Base-by-base conservation (phyloP, 2,888 invertebrate species). In the Argyresthia goedartella region DNA sequence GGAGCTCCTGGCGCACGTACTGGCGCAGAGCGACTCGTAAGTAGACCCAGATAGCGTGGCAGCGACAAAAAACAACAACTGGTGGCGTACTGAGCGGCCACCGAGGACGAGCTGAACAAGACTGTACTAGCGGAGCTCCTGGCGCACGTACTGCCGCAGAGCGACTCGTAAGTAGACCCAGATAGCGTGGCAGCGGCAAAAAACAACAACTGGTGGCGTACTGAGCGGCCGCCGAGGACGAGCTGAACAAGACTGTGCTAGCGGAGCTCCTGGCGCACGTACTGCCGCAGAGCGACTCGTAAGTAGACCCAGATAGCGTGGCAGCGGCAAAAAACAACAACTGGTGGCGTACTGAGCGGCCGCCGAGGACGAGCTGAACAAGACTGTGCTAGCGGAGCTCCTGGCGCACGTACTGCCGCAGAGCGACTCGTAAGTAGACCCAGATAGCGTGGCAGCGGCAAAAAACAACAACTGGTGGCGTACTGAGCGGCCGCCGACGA, bases 301-400 rank as follows among this genome's bases (percentile, higher is more conserved):
- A n/a, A n/a, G n/a, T n/a, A n/a, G n/a, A n/a, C n/a, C n/a, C n/a
- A n/a, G n/a, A n/a, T n/a, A n/a, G n/a, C n/a, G n/a, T n/a, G n/a
- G n/a, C n/a, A n/a, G n/a, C n/a, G n/a, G n/a, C n/a, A n/a, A n/a
- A n/a, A n/a, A n/a, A n/a, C n/a, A n/a, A n/a, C 92, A 93, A 68
- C 76, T 95, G 63, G 89, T 92, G 47, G 91, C 91, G 66, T 94
- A 93, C 73, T 92, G 93, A 66, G 89, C 89, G 7, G 85, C 90
- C 59, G 94, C 93, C 50, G 95, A 95, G 71, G 92, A 93, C 67
- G 94, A 94, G 72, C 81, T 95, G 42, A 94, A 93, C 76, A 90
- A 89, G 59, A 93, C 93, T 11, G 77, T 95, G 49, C 88, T 93
- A 0, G 91, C 90, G 50, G 91, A 91, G 63, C 80, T 92, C 45